Conservation (phyloP, 2,113 vertebrate genomes). For the Ascaphus truei region DNA sequence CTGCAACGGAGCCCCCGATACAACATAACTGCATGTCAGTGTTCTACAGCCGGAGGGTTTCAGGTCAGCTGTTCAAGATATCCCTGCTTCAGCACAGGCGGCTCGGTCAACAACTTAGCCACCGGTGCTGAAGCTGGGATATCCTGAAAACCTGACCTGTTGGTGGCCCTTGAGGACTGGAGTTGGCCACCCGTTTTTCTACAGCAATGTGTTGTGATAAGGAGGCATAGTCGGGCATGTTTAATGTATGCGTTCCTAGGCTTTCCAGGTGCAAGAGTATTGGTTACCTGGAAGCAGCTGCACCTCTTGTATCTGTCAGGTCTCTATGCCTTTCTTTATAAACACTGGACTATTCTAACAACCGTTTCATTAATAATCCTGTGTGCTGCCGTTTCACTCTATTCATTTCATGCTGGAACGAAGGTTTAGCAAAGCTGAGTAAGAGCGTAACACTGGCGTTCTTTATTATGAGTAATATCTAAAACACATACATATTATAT, state of each 20-base stretch:
- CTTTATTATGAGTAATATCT: neutral
- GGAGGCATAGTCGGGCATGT: neutral
- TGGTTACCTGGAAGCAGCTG: neutral
- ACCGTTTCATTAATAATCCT: neutral
- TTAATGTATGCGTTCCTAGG: neutral
- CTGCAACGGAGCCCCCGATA: too few relatives aligned
- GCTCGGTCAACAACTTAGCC: too few relatives aligned
- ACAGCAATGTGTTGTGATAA: too few relatives aligned
- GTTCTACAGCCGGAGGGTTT: too few relatives aligned
- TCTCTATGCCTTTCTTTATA: neutral
- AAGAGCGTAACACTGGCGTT: neutral
- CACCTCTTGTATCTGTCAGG: neutral
- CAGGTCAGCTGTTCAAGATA: too few relatives aligned
- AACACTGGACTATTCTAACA: neutral
- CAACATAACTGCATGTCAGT: too few relatives aligned
- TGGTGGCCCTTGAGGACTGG: too few relatives aligned
- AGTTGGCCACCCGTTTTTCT: too few relatives aligned
- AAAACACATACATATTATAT: too few relatives aligned
- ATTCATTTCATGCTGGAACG: neutral
- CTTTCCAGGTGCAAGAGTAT: slow-evolving; percentile 7
- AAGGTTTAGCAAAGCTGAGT: neutral
- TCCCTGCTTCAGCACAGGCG: too few relatives aligned
- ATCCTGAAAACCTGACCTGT: too few relatives aligned
- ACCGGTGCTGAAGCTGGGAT: too few relatives aligned
- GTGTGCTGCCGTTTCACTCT: neutral